These are phyloP conservation scores for Diarsia rubi DNA, from an alignment of 2,888 invertebrate species.

Conservation along the genomic window DNA sequence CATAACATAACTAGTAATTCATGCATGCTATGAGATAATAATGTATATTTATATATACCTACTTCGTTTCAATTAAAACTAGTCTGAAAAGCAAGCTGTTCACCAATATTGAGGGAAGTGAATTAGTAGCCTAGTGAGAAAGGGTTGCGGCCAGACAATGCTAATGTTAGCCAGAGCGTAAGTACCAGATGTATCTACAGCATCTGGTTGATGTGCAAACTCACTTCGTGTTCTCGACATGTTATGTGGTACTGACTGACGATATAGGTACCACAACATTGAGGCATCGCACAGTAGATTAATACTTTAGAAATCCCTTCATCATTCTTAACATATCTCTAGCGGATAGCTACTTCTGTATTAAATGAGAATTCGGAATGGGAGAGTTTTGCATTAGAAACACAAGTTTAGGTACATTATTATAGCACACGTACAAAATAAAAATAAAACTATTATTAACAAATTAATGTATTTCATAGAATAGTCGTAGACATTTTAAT, in stretches of 20 bases:
- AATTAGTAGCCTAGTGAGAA: background rate
- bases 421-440: background rate
- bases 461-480: conserved; percentile 28
- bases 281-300: background rate
- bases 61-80: background rate
- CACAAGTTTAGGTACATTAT: background rate
- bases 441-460: conserved; percentile 10
- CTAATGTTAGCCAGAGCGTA: background rate
- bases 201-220: background rate
- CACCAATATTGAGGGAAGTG: background rate
- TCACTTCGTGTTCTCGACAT: background rate
- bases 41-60: conserved; percentile 6
- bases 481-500: conserved; percentile 29
- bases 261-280: background rate
- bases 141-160: background rate
- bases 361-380: background rate
- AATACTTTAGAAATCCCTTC: background rate
- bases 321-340: background rate
- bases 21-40: conserved; percentile 21
- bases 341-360: conserved; percentile 5
- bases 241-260: background rate
- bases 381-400: conserved; percentile 9
- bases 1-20: conserved; percentile 23
- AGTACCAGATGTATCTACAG: background rate
- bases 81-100: background rate